Base-by-base conservation (phyloP, 1,140 invertebrate genomes). In the Eriosoma lanigerum region DNA sequence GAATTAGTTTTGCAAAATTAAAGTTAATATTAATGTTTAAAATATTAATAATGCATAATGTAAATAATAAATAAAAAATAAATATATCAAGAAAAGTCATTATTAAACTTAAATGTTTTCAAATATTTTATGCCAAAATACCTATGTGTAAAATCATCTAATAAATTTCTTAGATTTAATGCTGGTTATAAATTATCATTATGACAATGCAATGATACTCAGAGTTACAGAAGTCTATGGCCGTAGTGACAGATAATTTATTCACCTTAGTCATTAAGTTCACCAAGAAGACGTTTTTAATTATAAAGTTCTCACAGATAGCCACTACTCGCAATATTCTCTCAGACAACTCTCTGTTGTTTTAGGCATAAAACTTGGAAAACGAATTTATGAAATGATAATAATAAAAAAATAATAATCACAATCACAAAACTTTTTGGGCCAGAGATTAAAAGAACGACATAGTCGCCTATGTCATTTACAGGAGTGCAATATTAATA, bases 261-360 rank as follows among this genome's bases (percentile, higher is more conserved):
- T 78, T 60, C 52, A 62, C 75, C 38, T 58, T 29, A 38, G 54
- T 38, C 75, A 78, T 78, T 78, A 60, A 78, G 46, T 60, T 21
- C 54, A 56, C 17, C 44, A 56, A 38, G 24, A 48, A 78, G 56
- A 78, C 73, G 38, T 60, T 78, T 78, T 78, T 78, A 78, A 78
- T 78, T 78, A 78, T 62, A 78, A 78, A 78, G 38, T 78, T 78
- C 75, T 78, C 56, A n/a, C 56, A 62, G 48, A 62, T 78, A 78
- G 52, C 75, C 75, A 78, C 56, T 78, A 19, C 75, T 24, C 56
- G 15, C 56, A 26, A 38, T 52, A 56, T n/a, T 48, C 62, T 46
- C 32, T 6, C 75, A 60, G 75, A 48, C 15, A 54, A 46, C 13
- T 26, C 21, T 62, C 32, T 56, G 56, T 78, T 78, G 75, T 60